Evolutionary conservation across 1,140 invertebrate species (phyloP), one percentile per base, ranked within the genome.

Genomic region (Geopemphigus sp.): DNA sequence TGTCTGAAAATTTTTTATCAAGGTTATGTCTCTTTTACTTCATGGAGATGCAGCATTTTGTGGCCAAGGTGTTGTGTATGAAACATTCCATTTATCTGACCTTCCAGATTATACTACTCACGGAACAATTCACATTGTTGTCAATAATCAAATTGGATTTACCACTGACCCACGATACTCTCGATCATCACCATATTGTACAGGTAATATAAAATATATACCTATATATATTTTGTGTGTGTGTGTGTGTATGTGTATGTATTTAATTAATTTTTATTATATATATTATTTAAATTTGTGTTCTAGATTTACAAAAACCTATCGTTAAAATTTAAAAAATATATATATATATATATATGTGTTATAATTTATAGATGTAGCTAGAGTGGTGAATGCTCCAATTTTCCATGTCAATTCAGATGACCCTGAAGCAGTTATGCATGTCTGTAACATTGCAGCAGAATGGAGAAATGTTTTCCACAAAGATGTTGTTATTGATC

Each of bases 331-430:
- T n/a, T n/a, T n/a, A n/a, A n/a, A n/a, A n/a, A n/a, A n/a, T n/a
- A n/a, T n/a, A n/a, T n/a, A n/a, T n/a, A n/a, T n/a, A n/a, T n/a
- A n/a, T n/a, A n/a, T n/a, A n/a, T n/a, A n/a, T n/a, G n/a, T n/a
- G n/a, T n/a, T n/a, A n/a, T n/a, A n/a, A n/a, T n/a, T n/a, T n/a
- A n/a, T n/a, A n/a, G n/a, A 99, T 87, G 97, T 99, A 56, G 98
- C 97, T 26, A 91, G 97, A 83, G 97, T 99, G 50, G 96, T 99
- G 5, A 98, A 98, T 85, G 97, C 97, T 29, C 98, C 98, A 0
- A 99, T 99, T 83, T 99, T 99, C 92, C 98, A 99, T 85, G 98
- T 99, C 0, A 99, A 99, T 86, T 92, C 95, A 68, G 98, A 99
- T 86, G 96, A 99, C 88, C 96, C 97, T 0, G 98, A 99, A 86